Evolutionary conservation across 2,888 invertebrate genomes (phyloP).

Genomic region (Perizoma flavofasciatum): DNA sequence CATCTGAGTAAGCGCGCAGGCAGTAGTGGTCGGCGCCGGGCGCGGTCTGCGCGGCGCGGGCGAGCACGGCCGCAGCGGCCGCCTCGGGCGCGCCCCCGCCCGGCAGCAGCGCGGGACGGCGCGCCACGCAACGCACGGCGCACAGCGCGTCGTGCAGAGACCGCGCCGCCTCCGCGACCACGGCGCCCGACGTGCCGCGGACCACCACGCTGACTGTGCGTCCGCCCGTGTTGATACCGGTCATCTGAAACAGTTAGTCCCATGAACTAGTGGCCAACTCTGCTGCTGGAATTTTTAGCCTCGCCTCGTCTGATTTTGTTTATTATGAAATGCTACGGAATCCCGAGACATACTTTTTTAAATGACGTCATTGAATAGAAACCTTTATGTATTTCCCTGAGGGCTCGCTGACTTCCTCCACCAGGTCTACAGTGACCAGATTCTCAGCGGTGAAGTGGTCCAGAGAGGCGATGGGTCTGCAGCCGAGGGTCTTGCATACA

Average conservation of each 20-base stretch:
- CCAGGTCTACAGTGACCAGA: constrained; percentile 95
- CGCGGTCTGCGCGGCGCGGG: constrained; percentile 91
- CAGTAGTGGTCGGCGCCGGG: constrained; percentile 98
- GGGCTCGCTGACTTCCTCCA: constrained; percentile 96
- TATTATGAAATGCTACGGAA: too few relatives aligned
- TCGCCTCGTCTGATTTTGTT: too few relatives aligned
- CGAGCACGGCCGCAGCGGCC: constrained; percentile 93
- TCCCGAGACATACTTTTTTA: too few relatives aligned
- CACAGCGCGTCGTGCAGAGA: constrained; percentile 95
- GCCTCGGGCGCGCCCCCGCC: constrained; percentile 99
- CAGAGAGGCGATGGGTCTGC: constrained; percentile 98
- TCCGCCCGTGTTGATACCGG: constrained; percentile 94
- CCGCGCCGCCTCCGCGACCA: constrained; percentile 95
- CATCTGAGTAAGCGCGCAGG: constrained; percentile 97
- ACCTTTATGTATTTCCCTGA: constrained; percentile 96
- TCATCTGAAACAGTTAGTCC: constrained; percentile 83
- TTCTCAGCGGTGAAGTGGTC: constrained; percentile 98
- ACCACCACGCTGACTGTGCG: constrained; percentile 96
- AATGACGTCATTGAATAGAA: constrained; percentile 13
- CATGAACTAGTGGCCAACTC: too few relatives aligned
- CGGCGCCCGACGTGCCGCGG: constrained; percentile 92
- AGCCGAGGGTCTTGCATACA: constrained; percentile 96
- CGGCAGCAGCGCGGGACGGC: constrained; percentile 94
- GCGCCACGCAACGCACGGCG: constrained; percentile 98
- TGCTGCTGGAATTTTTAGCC: too few relatives aligned